phyloP scores from a whole-genome alignment of 2,888 invertebrate species.

The Stegophylla sp. region DNA sequence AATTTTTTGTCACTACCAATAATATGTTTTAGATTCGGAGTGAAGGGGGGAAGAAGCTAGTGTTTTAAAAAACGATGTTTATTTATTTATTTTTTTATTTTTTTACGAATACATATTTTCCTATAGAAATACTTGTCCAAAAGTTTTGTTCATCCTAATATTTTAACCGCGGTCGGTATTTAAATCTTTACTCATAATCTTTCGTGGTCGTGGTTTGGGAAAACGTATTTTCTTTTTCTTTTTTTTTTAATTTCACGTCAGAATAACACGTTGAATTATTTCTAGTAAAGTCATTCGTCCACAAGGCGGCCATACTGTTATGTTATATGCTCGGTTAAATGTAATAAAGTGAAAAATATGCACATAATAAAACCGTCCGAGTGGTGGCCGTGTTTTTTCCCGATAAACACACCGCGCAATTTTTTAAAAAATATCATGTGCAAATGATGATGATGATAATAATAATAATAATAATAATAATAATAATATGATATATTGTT shows the following conservation, averaged over 20 bases:
- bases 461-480: too few species aligned
- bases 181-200: neutral
- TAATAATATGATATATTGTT: too few species aligned
- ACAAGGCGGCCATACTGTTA: too few species aligned
- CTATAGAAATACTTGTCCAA: too few species aligned
- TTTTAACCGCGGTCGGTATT: neutral
- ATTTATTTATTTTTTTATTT: too few species aligned
- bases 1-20: too few species aligned
- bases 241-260: neutral
- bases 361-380: slow-evolving; percentile 6
- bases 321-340: neutral
- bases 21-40: too few species aligned
- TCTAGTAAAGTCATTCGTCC: neutral
- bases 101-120: too few species aligned
- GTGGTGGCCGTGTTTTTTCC: neutral
- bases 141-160: neutral
- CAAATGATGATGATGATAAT: neutral
- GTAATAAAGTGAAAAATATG: slow-evolving; percentile 20
- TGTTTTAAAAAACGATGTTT: too few species aligned
- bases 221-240: too few species aligned
- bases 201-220: neutral
- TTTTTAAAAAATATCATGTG: neutral
- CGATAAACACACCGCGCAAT: neutral
- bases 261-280: neutral
- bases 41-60: too few species aligned